Conservation (phyloP, 2,797 vertebrate species). For the Lophotriccus pileatus region DNA sequence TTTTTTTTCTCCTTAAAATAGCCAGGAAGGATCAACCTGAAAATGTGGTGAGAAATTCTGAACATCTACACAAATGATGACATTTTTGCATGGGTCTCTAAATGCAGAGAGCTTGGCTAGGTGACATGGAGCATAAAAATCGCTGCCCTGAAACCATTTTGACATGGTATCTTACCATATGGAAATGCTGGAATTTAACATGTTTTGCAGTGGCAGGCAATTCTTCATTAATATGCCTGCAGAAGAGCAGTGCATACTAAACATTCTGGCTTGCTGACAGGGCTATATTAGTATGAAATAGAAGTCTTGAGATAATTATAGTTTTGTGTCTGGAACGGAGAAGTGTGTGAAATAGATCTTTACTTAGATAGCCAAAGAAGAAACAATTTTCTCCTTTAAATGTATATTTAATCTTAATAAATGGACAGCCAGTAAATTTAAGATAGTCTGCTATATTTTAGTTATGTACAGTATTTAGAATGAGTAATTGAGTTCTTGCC, state of each 20-base stretch:
- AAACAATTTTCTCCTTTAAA: not conserved
- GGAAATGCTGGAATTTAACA: not conserved
- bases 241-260: not conserved
- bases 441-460: not conserved
- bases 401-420: conserved; percentile 6
- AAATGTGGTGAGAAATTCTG: not conserved
- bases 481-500: not conserved
- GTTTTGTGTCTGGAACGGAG: conserved; percentile 1
- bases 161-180: not conserved
- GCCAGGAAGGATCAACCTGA: not conserved
- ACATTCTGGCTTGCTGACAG: conserved; percentile 1
- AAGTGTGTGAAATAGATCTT: conserved; percentile 18
- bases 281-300: not conserved
- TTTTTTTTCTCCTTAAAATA: not conserved
- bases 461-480: not conserved
- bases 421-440: not conserved
- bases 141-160: not conserved
- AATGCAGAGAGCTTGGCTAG: not conserved
- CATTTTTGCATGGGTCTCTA: not conserved
- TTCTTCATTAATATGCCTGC: conserved; percentile 10
- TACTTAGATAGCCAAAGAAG: not conserved
- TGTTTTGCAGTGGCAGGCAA: not conserved
- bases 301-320: conserved; percentile 9
- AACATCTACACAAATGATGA: not conserved
- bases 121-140: not conserved